These are phyloP conservation scores for Burhinus bistriatus DNA, from an alignment of 2,113 vertebrate genomes.

Conservation along the genomic window DNA sequence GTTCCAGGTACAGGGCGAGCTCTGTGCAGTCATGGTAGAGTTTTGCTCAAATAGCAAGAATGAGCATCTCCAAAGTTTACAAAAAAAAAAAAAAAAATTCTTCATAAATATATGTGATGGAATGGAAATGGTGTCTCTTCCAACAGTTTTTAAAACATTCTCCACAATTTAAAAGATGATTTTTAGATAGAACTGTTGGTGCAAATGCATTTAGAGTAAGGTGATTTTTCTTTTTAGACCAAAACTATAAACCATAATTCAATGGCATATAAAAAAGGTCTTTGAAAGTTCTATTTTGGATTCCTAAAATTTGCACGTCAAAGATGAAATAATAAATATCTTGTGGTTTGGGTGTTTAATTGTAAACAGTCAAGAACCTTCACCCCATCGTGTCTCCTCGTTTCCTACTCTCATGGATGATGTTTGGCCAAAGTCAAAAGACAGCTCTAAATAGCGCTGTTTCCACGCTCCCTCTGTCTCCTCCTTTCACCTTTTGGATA, in stretches of 20 bases:
- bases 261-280: neutral
- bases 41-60: neutral
- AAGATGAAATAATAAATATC: neutral
- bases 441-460: neutral
- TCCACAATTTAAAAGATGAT: neutral
- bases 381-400: rapidly evolving
- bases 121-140: neutral
- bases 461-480: constrained; percentile 29
- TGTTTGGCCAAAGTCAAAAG: neutral
- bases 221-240: neutral
- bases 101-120: neutral
- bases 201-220: neutral
- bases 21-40: rapidly evolving
- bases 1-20: rapidly evolving
- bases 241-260: neutral
- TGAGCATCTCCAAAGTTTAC: neutral
- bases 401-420: constrained; percentile 15
- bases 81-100: neutral
- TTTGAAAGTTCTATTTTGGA: neutral
- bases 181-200: rapidly evolving
- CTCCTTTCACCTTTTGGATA: constrained; percentile 18
- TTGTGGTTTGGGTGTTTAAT: neutral
- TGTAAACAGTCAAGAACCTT: constrained; percentile 28
- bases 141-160: neutral
- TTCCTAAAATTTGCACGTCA: neutral